A percentile compares a stretch with the other conserved stretches of the same genome.
Conservation (phyloP, 2,113 vertebrate species). For the Arothron firmamentum region DNA sequence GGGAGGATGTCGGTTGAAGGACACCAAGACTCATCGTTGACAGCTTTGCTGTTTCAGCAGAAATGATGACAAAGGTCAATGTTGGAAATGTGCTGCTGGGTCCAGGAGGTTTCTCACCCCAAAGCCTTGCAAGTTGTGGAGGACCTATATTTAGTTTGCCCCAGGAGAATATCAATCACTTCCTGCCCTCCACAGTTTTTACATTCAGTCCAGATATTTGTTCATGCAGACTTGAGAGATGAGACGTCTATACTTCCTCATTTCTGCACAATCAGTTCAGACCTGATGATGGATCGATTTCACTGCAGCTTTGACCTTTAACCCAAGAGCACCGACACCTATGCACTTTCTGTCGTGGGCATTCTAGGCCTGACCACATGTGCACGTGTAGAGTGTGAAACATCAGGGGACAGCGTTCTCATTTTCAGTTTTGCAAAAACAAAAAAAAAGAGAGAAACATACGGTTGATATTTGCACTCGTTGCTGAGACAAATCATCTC, state of each 20-base stretch:
- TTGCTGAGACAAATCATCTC: neutral
- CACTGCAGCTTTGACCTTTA: neutral
- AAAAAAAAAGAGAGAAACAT: too few species aligned
- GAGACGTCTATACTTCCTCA: neutral
- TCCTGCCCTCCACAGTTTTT: neutral
- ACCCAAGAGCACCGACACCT: neutral
- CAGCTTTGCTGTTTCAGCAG: conserved; percentile 60
- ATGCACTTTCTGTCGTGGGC: neutral
- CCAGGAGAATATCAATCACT: conserved; percentile 63
- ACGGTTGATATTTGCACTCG: too few species aligned
- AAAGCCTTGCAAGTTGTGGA: conserved; percentile 21
- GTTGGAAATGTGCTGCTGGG: conserved; percentile 55
- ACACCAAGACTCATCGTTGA: conserved; percentile 42
- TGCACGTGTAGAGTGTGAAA: too few species aligned
- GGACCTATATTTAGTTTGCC: conserved; percentile 38
- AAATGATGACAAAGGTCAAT: conserved; percentile 67
- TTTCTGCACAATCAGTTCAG: neutral
- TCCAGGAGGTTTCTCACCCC: conserved; percentile 50
- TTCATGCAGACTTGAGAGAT: too few species aligned
- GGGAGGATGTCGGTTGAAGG: conserved; percentile 44
- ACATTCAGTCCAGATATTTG: too few species aligned
- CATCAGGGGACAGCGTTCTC: too few species aligned
- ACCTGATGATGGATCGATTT: neutral
- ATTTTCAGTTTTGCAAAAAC: too few species aligned
- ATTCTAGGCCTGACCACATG: too few species aligned